Base-by-base conservation (phyloP, 2,113 vertebrate genomes). In the Tenrec ecaudatus region DNA sequence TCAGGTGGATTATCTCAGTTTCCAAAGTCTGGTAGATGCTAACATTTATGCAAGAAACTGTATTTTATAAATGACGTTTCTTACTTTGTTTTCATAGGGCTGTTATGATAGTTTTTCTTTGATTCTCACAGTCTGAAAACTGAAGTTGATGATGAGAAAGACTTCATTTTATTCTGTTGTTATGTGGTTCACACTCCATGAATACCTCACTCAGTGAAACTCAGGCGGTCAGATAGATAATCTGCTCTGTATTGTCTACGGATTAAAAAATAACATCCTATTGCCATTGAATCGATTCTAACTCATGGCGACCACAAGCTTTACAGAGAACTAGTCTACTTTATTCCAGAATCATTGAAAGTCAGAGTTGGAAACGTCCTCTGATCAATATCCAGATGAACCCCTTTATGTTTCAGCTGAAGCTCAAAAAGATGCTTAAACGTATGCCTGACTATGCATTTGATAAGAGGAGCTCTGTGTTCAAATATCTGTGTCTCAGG, bases 61-160 rank as follows among this genome's bases (percentile, higher is more conserved):
- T 64, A 20, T 71, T 90, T 95, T 57, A 7, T 76, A 69, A 83
- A 31, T 29, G 14, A 66, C 33, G 2, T 90, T 77, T 64, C n/a
- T 75, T 76, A 2, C 16, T 84, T 81, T 93, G 60, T 69, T 93
- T 93, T 86, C n/a, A 11, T 16, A 40, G 47, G 47, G 12, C 47
- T 73, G 78, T 90, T 57, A 79, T 88, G 73, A 33, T 0, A 11
- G 4, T 10, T 12, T 80, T 95, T 83, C 57, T 77, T 82, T 62
- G n/a, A 69, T 88, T 88, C 68, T 88, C 38, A 60, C 17, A 84
- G 16, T 85, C 53, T 90, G 12, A 82, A 91, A 89, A 77, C 81
- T 80, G 38, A 33, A 1, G 15, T 15, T 77, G 40, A 47, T 47
- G 43, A 94, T 53, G 47, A 33, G 36, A 66, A 79, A 43, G 6